Conservation (phyloP, 2,888 invertebrate species). For the Crepidodera aurea region DNA sequence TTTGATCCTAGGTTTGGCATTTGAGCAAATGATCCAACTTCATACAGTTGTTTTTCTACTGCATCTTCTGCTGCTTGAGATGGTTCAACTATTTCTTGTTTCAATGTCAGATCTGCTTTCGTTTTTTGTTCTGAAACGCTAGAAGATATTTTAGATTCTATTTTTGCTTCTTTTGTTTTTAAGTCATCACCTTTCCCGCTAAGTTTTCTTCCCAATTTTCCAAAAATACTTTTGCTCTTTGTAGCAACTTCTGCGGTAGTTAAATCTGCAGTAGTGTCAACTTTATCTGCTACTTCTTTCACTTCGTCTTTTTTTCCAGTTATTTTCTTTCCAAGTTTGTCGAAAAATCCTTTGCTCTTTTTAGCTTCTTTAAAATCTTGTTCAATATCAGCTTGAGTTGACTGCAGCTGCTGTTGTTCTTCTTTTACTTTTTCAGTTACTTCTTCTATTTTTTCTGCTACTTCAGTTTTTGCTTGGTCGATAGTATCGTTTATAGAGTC, state of each 20-base stretch:
- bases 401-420: neutral
- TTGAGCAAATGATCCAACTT: slow-evolving; percentile 38
- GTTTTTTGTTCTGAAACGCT: neutral
- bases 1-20: slow-evolving; percentile 14
- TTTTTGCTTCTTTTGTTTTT: slow-evolving; percentile 16
- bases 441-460: neutral
- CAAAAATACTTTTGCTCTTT: slow-evolving; percentile 30
- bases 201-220: slow-evolving; percentile 33
- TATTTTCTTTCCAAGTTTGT: slow-evolving; percentile 33
- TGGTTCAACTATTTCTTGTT: neutral
- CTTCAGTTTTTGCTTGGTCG: neutral
- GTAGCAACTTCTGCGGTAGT: slow-evolving; percentile 19
- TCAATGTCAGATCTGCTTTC: slow-evolving; percentile 18
- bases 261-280: neutral
- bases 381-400: neutral
- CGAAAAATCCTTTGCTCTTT: slow-evolving; percentile 31
- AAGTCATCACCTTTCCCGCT: slow-evolving; percentile 36
- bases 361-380: slow-evolving; percentile 15
- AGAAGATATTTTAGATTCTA: neutral
- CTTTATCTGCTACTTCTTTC: slow-evolving; percentile 41
- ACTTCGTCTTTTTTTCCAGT: slow-evolving; percentile 31
- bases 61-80: neutral
- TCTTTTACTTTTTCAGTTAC: neutral
- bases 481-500: neutral
- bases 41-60: neutral